Evolutionary conservation across 2,113 vertebrate species (phyloP).

Genomic region (Eonycteris spelaea): DNA sequence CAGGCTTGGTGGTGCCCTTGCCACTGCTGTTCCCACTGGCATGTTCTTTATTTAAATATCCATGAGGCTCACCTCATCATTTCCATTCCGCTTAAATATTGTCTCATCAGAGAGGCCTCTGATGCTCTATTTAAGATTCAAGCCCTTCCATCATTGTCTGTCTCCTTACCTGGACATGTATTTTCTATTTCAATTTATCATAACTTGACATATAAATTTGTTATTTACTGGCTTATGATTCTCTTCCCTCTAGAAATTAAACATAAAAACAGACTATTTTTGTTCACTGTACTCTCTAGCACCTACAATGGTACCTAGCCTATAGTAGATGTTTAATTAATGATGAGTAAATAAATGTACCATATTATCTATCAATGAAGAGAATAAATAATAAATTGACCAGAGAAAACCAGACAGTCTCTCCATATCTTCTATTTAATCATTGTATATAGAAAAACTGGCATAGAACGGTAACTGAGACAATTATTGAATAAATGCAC

Average conservation of each 20-base stretch:
- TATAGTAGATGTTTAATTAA: not conserved
- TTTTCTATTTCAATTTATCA: not conserved
- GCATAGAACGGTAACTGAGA: not conserved
- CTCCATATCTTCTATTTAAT: not conserved
- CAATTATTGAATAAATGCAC: not conserved
- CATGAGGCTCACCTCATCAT: not conserved
- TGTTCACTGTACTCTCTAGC: not conserved
- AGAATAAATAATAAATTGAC: not conserved
- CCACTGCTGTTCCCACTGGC: not conserved
- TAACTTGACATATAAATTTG: not conserved
- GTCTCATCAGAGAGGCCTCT: not conserved
- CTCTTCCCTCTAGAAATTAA: not conserved
- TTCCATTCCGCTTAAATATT: not conserved
- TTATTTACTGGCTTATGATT: not conserved
- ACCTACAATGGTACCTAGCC: not conserved
- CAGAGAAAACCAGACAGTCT: not conserved
- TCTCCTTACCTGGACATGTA: not conserved
- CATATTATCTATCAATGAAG: not conserved
- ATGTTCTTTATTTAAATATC: not conserved
- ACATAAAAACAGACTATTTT: not conserved
- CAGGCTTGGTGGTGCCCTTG: not conserved
- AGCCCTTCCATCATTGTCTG: not conserved
- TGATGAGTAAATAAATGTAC: not conserved
- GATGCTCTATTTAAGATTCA: not conserved
- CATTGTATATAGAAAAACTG: not conserved